phyloP scores from a whole-genome alignment of 2,113 vertebrate genomes.

The Pangasianodon hypophthalmus region DNA sequence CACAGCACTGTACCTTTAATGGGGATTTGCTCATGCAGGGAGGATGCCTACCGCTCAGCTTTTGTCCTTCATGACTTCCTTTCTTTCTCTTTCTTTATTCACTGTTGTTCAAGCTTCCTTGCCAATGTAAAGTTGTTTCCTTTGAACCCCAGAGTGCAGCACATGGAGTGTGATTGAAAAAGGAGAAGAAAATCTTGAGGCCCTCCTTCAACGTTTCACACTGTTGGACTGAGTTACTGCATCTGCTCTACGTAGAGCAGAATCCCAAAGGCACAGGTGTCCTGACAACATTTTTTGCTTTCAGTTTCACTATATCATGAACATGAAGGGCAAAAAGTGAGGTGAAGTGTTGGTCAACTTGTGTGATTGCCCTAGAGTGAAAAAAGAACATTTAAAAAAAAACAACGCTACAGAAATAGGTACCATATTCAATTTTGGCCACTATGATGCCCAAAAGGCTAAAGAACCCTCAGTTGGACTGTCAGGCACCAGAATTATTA shows the following conservation, averaged over 20 bases:
- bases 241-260: not conserved
- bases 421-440: not conserved
- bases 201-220: not conserved
- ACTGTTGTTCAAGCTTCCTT: conserved; percentile 32
- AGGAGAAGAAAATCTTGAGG: conserved; percentile 1
- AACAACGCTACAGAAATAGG: not conserved
- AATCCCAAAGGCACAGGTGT: not conserved
- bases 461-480: not conserved
- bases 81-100: conserved; percentile 33
- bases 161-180: conserved; percentile 1
- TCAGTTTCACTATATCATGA: not conserved
- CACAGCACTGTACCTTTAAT: conserved; percentile 48
- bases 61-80: conserved; percentile 26
- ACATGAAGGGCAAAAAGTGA: not conserved
- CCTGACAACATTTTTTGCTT: not conserved
- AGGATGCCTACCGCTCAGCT: conserved; percentile 11
- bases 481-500: not conserved
- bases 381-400: not conserved
- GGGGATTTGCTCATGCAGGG: conserved; percentile 23
- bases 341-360: not conserved
- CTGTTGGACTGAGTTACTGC: conserved; percentile 15
- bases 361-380: not conserved
- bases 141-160: conserved; percentile 20
- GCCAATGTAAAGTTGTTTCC: conserved; percentile 25
- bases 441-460: not conserved